phyloP scores from a whole-genome alignment of 2,113 vertebrate genomes.

The Pao palembangensis region DNA sequence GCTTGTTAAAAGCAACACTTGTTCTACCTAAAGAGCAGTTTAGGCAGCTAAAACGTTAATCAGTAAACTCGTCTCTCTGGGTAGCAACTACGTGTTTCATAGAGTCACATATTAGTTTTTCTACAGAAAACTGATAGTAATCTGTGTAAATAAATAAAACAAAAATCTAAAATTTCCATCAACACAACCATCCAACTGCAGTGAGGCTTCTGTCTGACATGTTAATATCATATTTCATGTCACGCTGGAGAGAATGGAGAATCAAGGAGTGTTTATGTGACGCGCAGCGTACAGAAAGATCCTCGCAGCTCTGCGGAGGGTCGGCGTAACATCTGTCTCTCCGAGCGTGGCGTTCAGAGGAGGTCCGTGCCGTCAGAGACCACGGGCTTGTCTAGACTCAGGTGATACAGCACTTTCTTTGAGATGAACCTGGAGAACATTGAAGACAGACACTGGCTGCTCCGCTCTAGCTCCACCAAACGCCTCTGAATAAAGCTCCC shows the following conservation, averaged over 20 bases:
- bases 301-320: not conserved
- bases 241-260: too few relatives aligned
- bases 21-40: not conserved
- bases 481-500: not conserved
- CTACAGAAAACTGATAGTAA: too few relatives aligned
- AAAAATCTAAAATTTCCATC: too few relatives aligned
- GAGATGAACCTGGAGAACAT: slow-evolving; percentile 86
- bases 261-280: too few relatives aligned
- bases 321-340: not conserved
- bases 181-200: too few relatives aligned
- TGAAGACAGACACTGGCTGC: not conserved
- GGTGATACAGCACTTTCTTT: slow-evolving; percentile 89
- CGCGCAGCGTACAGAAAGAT: too few relatives aligned
- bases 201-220: too few relatives aligned
- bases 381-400: slow-evolving; percentile 81
- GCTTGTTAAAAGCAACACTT: not conserved
- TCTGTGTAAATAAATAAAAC: too few relatives aligned
- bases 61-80: not conserved
- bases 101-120: too few relatives aligned
- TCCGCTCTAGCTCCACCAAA: not conserved
- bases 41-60: not conserved
- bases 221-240: too few relatives aligned
- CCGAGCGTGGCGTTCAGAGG: slow-evolving; percentile 38
- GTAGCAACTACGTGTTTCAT: too few relatives aligned
- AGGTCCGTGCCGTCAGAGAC: slow-evolving; percentile 85